Evolutionary conservation across 2,113 vertebrate species (phyloP).

Genomic region (Nerophis ophidion): DNA sequence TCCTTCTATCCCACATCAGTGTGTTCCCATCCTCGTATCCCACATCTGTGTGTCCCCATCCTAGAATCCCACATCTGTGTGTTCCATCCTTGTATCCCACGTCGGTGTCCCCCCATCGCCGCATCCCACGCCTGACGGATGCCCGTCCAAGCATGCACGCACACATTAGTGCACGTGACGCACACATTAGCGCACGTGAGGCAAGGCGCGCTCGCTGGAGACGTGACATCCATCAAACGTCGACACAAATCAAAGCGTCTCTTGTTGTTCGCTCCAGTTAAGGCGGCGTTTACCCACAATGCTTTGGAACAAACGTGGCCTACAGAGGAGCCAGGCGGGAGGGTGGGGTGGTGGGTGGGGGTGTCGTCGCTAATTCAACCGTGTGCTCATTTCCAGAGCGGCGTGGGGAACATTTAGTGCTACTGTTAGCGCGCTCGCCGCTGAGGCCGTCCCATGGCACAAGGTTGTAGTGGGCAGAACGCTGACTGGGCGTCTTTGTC

Average conservation of each 20-base stretch:
- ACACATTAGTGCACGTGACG: too few relatives aligned
- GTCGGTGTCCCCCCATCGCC: neutral
- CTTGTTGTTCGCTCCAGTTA: constrained; percentile 1
- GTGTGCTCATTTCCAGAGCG: constrained; percentile 61
- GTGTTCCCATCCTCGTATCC: too few relatives aligned
- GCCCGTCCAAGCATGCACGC: too few relatives aligned
- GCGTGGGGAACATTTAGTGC: constrained; percentile 35
- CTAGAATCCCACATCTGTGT: neutral
- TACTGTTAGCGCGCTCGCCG: constrained; percentile 34
- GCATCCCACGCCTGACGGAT: neutral
- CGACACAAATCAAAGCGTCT: constrained; percentile 39
- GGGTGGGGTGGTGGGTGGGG: neutral
- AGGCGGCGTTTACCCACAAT: constrained; percentile 43
- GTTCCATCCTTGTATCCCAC: too few relatives aligned
- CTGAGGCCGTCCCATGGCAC: too few relatives aligned
- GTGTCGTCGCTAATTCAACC: constrained; percentile 52
- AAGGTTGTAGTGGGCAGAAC: too few relatives aligned
- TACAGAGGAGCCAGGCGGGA: constrained; percentile 24
- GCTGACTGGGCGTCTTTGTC: constrained; percentile 13
- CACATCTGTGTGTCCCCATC: too few relatives aligned
- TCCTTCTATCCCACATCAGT: too few relatives aligned
- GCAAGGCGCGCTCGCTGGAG: too few relatives aligned
- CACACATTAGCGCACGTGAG: too few relatives aligned
- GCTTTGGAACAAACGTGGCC: constrained; percentile 35
- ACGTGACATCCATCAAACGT: constrained; percentile 37